Evolutionary conservation across 2,797 vertebrate genomes (phyloP).

Genomic region (Silurus aristotelis): DNA sequence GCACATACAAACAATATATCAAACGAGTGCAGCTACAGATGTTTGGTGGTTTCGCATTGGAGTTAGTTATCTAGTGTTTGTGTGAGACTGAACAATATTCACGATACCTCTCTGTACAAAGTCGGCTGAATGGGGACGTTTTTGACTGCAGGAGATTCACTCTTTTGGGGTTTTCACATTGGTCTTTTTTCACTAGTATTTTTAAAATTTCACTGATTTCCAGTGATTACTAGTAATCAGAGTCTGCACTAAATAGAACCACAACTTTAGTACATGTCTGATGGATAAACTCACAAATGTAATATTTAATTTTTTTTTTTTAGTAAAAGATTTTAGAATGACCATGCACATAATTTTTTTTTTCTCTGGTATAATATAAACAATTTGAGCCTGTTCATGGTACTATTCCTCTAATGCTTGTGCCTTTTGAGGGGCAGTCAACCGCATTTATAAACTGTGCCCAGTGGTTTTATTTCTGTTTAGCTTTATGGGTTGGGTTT

Average conservation of each 20-base stretch:
- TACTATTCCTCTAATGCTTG: not conserved
- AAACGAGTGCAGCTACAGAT: conserved; percentile 10
- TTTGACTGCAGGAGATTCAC: not conserved
- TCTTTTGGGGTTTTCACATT: not conserved
- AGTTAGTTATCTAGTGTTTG: not conserved
- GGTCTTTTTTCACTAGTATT: not conserved
- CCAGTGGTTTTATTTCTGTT: not conserved
- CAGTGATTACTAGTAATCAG: not conserved
- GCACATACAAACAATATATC: not conserved
- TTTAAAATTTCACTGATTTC: not conserved
- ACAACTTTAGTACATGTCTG: not conserved
- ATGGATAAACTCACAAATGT: not conserved
- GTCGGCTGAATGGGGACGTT: not conserved
- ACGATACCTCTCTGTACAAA: not conserved
- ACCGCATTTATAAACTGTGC: conserved; percentile 4
- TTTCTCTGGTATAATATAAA: not conserved
- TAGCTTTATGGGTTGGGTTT: no score
- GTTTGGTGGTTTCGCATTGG: not conserved
- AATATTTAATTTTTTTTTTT: not conserved
- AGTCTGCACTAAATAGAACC: not conserved
- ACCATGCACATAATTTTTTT: not conserved
- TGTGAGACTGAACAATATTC: not conserved
- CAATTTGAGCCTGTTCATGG: not conserved
- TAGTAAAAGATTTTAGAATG: not conserved
- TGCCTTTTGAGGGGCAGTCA: conserved; percentile 37